Conservation (phyloP, 2,797 vertebrate genomes). For the Stomatorhinus walkeri region DNA sequence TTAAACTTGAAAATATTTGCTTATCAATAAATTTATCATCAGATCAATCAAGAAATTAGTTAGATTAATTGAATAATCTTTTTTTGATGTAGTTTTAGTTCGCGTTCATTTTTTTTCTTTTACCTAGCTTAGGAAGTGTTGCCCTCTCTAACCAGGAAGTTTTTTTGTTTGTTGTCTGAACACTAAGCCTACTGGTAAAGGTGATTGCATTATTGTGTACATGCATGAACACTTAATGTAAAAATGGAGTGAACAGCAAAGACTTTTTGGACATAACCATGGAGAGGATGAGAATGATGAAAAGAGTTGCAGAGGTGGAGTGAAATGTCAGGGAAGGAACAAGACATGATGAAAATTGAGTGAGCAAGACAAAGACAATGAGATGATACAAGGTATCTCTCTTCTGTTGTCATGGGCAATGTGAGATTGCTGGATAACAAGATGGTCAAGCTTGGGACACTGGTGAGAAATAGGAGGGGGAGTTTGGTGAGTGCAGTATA, state of each 20-base stretch:
- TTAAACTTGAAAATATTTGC: no score
- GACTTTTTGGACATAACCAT: not conserved
- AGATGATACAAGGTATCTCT: no score
- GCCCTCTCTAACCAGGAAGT: not conserved
- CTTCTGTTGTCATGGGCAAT: no score
- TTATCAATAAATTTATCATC: no score
- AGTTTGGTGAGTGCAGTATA: not conserved
- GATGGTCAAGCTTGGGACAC: not conserved
- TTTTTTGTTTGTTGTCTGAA: not conserved
- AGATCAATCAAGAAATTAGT: no score
- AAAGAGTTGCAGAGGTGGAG: not conserved
- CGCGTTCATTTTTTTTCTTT: not conserved
- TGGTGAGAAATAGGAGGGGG: not conserved
- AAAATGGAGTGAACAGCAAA: not conserved
- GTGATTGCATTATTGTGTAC: not conserved
- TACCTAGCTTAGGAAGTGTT: not conserved
- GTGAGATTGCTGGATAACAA: not conserved
- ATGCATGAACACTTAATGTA: not conserved
- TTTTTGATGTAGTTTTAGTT: not conserved
- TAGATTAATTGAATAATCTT: no score
- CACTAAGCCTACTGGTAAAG: not conserved
- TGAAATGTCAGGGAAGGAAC: no score
- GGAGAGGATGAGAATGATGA: not conserved
- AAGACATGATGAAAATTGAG: no score
- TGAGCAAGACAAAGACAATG: no score